Evolutionary conservation across 2,113 vertebrate genomes (phyloP).

Genomic region (Tragelaphus strepsiceros): DNA sequence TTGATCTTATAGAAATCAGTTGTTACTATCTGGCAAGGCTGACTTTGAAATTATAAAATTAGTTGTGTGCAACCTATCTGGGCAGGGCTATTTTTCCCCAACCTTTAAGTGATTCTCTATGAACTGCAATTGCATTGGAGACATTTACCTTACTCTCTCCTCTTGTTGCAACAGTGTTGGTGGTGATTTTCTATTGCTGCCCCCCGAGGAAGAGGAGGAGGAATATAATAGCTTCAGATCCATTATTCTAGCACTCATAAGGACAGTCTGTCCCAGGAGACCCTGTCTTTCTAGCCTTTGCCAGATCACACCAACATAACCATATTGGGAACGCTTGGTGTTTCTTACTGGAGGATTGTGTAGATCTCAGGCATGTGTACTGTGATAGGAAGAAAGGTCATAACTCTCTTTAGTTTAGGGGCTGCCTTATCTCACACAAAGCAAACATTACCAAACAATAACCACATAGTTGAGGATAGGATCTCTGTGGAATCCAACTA

Average conservation of each 20-base stretch:
- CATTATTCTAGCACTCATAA: not conserved
- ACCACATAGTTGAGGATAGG: not conserved
- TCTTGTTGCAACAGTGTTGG: not conserved
- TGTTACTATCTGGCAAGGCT: not conserved
- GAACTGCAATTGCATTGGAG: not conserved
- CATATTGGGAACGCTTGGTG: not conserved
- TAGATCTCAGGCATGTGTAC: not conserved
- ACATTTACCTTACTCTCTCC: not conserved
- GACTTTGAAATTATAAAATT: not conserved
- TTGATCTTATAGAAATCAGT: not conserved
- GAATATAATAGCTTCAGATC: not conserved
- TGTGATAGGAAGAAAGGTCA: not conserved
- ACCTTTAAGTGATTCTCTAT: not conserved
- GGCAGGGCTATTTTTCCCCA: not conserved
- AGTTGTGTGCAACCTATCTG: not conserved
- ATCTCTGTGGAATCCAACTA: not conserved
- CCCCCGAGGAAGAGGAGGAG: not conserved
- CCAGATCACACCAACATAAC: not conserved
- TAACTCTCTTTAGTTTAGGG: not conserved
- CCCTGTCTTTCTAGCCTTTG: not conserved
- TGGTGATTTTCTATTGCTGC: not conserved
- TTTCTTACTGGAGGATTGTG: not conserved
- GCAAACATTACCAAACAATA: not conserved
- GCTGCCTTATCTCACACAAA: not conserved
- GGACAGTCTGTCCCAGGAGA: not conserved